These are phyloP conservation scores for Pristionchus fissidentatus DNA, from an alignment of 2,888 invertebrate species.

Conservation along the genomic window DNA sequence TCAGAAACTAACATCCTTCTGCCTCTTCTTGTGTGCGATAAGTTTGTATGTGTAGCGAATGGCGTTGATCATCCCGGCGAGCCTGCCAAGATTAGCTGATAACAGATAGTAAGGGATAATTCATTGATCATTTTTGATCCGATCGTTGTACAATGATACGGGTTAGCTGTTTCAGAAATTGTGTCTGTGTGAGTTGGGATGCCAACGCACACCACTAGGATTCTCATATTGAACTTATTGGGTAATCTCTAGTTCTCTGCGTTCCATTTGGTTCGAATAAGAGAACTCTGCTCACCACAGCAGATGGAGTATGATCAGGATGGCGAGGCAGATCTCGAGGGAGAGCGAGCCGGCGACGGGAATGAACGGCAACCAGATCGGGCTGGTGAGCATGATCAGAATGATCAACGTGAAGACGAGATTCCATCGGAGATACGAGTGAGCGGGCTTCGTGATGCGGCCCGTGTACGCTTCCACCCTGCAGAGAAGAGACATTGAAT, in stretches of 20 bases:
- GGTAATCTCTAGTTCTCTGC: no score
- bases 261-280: no score
- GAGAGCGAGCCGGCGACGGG: slow-evolving; percentile 53
- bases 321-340: slow-evolving; percentile 64
- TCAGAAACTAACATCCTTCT: slow-evolving; percentile 24
- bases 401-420: slow-evolving; percentile 51
- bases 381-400: slow-evolving; percentile 42
- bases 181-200: no score
- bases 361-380: slow-evolving; percentile 50
- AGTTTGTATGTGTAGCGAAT: neutral
- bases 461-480: slow-evolving; percentile 41
- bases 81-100: neutral
- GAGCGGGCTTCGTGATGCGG: slow-evolving; percentile 31
- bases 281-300: slow-evolving; percentile 55
- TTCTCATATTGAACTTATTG: no score
- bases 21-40: neutral
- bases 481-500: neutral
- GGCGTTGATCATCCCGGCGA: slow-evolving; percentile 13
- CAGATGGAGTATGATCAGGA: slow-evolving; percentile 60
- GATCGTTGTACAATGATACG: no score
- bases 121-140: no score
- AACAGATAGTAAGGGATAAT: no score
- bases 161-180: no score
- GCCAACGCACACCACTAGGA: no score
- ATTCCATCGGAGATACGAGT: slow-evolving; percentile 50